A percentile compares a stretch with the other conserved stretches of the same genome.
phyloP scores from a whole-genome alignment of 2,888 invertebrate genomes.

The Peribatodes rhomboidaria region DNA sequence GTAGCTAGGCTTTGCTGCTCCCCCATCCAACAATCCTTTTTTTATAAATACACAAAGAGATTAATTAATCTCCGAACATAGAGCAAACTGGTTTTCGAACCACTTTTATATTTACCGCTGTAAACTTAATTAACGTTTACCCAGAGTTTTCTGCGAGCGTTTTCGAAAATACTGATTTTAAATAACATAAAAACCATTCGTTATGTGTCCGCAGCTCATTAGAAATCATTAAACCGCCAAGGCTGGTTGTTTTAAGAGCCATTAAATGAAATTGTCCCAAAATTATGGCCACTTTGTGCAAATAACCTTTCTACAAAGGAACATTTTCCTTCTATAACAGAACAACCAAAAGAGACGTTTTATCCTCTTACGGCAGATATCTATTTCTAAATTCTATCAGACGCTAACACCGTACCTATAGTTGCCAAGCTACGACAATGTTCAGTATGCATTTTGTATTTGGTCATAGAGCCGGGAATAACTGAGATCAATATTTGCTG shows the following conservation, averaged over 20 bases:
- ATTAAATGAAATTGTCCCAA: conserved; percentile 64
- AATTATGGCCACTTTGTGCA: conserved; percentile 62
- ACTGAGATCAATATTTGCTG: conserved; percentile 44
- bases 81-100: not conserved
- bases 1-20: conserved; percentile 15
- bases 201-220: conserved; percentile 46
- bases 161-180: not conserved
- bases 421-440: not conserved
- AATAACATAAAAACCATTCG: conserved; percentile 2
- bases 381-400: conserved; percentile 31
- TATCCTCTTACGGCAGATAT: conserved; percentile 30
- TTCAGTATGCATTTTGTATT: conserved; percentile 34
- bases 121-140: not conserved
- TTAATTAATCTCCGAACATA: conserved; percentile 16
- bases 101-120: not conserved
- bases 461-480: conserved; percentile 32
- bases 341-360: conserved; percentile 43
- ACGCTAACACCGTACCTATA: not conserved
- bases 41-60: conserved; percentile 2
- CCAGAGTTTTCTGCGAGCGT: not conserved
- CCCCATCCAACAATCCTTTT: conserved; percentile 13
- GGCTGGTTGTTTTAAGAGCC: conserved; percentile 59
- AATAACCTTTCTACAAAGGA: conserved; percentile 55
- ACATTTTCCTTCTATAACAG: conserved; percentile 49
- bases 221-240: conserved; percentile 61